Evolutionary conservation across 2,113 vertebrate species (phyloP).

Genomic region (Colistium nudipinnis): DNA sequence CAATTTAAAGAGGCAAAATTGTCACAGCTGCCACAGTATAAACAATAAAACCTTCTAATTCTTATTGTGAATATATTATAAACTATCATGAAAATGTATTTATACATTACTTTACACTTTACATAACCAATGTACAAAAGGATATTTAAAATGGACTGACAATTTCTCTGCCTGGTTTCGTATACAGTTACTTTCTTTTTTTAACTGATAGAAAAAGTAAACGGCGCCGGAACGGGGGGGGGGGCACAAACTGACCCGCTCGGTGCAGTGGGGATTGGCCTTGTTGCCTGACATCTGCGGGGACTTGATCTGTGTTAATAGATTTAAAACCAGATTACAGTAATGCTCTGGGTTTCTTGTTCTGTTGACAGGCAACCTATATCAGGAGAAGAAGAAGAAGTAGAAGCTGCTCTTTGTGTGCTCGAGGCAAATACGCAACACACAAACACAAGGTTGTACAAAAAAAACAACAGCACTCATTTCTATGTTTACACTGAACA

Average conservation of each 20-base stretch:
- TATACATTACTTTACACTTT: slow-evolving; percentile 40
- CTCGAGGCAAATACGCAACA: slow-evolving; percentile 46
- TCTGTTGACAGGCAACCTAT: slow-evolving; percentile 60
- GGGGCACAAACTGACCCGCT: slow-evolving; percentile 16
- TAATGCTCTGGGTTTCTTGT: slow-evolving; percentile 60
- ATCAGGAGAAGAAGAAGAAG: slow-evolving; percentile 42
- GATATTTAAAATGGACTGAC: neutral
- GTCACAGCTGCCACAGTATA: slow-evolving; percentile 74
- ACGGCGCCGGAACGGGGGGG: neutral
- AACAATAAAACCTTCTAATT: slow-evolving; percentile 43
- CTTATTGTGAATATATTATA: neutral
- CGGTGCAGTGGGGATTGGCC: slow-evolving; percentile 44
- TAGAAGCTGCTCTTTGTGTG: slow-evolving; percentile 67
- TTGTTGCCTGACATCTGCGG: slow-evolving; percentile 58
- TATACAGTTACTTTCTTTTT: neutral
- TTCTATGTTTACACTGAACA: slow-evolving; percentile 16
- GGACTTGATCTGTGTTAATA: slow-evolving; percentile 65
- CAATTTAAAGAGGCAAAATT: slow-evolving; percentile 55
- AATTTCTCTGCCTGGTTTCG: neutral
- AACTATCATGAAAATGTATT: slow-evolving; percentile 11
- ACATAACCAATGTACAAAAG: slow-evolving; percentile 35
- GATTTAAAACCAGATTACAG: slow-evolving; percentile 73
- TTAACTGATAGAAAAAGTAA: neutral
- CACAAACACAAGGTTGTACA: slow-evolving; percentile 6
- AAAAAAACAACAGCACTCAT: neutral